A percentile compares a stretch with the other conserved stretches of the same genome.
phyloP scores from a whole-genome alignment of 2,888 invertebrate species.

The Carabus problematicus region DNA sequence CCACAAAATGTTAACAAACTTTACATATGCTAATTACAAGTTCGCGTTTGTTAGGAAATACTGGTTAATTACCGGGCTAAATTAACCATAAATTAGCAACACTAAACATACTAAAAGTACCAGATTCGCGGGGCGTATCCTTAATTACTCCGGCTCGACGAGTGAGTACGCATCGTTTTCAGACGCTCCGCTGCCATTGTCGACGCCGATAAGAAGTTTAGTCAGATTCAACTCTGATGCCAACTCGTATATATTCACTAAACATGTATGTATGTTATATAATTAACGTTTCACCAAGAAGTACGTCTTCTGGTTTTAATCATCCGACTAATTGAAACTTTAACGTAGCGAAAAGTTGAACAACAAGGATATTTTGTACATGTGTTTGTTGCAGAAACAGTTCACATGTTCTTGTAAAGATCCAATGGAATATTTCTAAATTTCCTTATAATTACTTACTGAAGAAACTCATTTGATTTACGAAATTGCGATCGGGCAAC shows the following conservation, averaged over 20 bases:
- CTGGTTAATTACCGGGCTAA: constrained; percentile 57
- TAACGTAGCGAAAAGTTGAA: constrained; percentile 25
- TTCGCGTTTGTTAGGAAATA: constrained; percentile 57
- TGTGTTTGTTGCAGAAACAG: not conserved
- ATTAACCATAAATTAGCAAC: constrained; percentile 54
- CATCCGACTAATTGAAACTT: constrained; percentile 36
- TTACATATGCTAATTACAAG: constrained; percentile 61
- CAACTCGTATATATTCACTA: not conserved
- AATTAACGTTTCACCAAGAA: not conserved
- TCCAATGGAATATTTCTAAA: too few species aligned
- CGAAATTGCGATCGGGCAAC: not conserved
- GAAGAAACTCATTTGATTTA: not conserved
- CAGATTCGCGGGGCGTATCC: constrained; percentile 34
- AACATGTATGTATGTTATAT: not conserved
- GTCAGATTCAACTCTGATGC: not conserved
- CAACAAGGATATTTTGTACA: constrained; percentile 12
- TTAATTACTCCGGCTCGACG: constrained; percentile 33
- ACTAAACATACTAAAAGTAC: constrained; percentile 48
- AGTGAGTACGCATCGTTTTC: constrained; percentile 7
- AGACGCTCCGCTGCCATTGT: constrained; percentile 24
- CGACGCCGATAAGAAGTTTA: constrained; percentile 34
- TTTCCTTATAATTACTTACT: not conserved
- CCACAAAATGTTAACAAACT: constrained; percentile 55
- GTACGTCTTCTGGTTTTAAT: constrained; percentile 20
- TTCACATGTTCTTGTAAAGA: too few species aligned